These are phyloP conservation scores for Aythya baeri DNA, from an alignment of 2,113 vertebrate species.

Conservation along the genomic window DNA sequence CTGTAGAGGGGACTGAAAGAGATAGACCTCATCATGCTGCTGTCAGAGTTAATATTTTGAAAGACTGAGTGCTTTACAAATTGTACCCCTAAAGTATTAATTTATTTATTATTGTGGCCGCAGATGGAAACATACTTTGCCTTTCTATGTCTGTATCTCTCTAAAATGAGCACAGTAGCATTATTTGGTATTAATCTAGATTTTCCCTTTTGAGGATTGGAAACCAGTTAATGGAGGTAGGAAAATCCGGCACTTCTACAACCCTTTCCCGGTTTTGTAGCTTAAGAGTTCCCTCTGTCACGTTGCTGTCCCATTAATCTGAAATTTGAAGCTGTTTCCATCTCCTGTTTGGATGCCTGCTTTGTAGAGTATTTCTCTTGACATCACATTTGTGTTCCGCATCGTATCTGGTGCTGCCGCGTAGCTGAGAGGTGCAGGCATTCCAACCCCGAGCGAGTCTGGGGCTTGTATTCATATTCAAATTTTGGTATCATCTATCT, in stretches of 20 bases:
- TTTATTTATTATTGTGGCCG: background rate
- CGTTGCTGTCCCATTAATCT: background rate
- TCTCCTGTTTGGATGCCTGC: background rate
- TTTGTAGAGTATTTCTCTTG: conserved; percentile 12
- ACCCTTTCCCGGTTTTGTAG: background rate
- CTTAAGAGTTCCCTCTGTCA: background rate
- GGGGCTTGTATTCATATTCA: conserved; percentile 64
- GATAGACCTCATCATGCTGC: background rate
- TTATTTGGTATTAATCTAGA: background rate
- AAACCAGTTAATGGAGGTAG: background rate
- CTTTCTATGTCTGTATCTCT: background rate
- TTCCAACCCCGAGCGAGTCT: conserved; percentile 4
- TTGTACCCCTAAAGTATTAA: background rate
- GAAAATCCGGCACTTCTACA: background rate
- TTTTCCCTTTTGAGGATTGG: background rate
- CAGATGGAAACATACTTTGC: background rate
- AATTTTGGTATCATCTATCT: conserved; percentile 32
- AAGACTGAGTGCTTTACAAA: background rate
- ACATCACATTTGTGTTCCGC: background rate
- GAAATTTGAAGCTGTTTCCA: background rate
- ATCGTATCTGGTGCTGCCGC: background rate
- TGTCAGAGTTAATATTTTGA: background rate
- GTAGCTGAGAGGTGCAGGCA: background rate
- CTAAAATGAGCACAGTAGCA: background rate
- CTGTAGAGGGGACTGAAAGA: background rate